phyloP scores from a whole-genome alignment of 2,888 invertebrate genomes.

The Troides oblongomaculatus region DNA sequence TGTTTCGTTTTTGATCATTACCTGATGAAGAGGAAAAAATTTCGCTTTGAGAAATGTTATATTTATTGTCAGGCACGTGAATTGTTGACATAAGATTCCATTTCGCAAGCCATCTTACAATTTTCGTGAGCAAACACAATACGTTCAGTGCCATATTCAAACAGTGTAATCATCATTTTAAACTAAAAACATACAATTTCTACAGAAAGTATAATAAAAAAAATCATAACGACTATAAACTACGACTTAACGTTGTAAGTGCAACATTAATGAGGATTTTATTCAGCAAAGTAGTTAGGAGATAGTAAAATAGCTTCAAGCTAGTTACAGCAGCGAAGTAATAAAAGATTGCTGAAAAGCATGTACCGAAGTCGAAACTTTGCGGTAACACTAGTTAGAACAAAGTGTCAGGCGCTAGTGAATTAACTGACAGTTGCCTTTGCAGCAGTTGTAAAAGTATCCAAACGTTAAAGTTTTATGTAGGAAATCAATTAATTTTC shows the following conservation, averaged over 20 bases:
- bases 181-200: too few species aligned
- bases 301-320: constrained; percentile 1
- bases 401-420: constrained; percentile 25
- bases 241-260: neutral
- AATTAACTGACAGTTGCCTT: constrained; percentile 31
- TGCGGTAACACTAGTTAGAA: constrained; percentile 27
- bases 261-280: neutral
- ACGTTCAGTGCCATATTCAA: too few species aligned
- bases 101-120: too few species aligned
- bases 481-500: too few species aligned
- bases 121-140: too few species aligned
- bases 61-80: too few species aligned
- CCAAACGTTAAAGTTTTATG: constrained; percentile 4
- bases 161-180: too few species aligned
- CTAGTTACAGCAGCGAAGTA: constrained; percentile 9
- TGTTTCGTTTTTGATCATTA: too few species aligned
- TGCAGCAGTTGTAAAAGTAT: constrained; percentile 9
- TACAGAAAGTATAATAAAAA: too few species aligned
- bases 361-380: constrained; percentile 31
- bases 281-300: neutral
- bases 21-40: too few species aligned
- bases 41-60: too few species aligned
- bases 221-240: neutral
- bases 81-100: too few species aligned
- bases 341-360: constrained; percentile 17